A percentile compares a stretch with the other conserved stretches of the same genome.
Conservation (phyloP, 2,888 invertebrate species). For the Melitaea athalia region DNA sequence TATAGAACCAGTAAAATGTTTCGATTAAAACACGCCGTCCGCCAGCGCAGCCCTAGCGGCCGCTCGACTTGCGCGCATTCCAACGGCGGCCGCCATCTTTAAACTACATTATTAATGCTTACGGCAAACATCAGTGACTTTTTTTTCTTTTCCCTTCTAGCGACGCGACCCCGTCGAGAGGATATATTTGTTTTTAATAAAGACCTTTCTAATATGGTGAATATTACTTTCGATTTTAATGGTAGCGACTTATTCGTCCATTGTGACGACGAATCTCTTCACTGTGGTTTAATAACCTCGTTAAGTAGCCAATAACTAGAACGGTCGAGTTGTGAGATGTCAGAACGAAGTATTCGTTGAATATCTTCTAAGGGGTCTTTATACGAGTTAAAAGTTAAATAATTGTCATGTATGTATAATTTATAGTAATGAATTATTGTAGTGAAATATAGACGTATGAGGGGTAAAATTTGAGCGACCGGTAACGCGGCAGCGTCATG, state of each 20-base stretch:
- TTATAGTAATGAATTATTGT: no score
- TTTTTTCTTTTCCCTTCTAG: conserved; percentile 50
- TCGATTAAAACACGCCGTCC: conserved; percentile 17
- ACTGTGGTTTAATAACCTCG: neutral
- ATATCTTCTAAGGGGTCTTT: no score
- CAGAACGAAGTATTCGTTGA: no score
- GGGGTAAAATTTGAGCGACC: no score
- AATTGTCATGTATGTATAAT: neutral
- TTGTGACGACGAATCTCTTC: conserved; percentile 27
- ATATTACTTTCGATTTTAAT: conserved; percentile 37
- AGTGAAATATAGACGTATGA: no score
- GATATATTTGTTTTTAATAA: conserved; percentile 76
- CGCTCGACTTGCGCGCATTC: conserved; percentile 64
- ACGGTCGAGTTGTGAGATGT: no score
- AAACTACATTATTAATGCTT: conserved; percentile 79
- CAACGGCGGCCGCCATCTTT: conserved; percentile 76
- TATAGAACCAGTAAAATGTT: conserved; percentile 14
- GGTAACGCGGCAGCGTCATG: no score
- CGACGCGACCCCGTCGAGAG: conserved; percentile 53
- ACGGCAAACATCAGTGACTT: conserved; percentile 64
- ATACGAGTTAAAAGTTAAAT: no score
- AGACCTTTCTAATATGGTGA: conserved; percentile 57
- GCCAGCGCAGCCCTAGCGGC: conserved; percentile 56
- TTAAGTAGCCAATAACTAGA: neutral
- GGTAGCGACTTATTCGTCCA: conserved; percentile 32